Evolutionary conservation across 2,113 vertebrate species (phyloP), one percentile per base, ranked within the genome.

Genomic region (Opisthocomus hoazin): DNA sequence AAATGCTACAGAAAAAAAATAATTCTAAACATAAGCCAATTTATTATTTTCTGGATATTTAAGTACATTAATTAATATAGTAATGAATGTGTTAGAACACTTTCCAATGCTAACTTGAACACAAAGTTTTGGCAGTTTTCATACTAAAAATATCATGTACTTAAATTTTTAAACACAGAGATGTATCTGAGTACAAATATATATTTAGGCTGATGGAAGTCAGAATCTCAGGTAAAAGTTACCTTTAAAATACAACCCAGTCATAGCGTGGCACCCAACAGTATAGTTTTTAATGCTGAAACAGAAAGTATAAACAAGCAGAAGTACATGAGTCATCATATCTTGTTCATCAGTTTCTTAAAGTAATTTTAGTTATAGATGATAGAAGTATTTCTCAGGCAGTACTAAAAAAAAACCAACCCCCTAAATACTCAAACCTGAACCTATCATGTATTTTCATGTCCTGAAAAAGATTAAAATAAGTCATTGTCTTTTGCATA

Each of bases 401-500:
- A 90, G 30, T 65, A 27, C 2, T 61, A 51, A 14, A 54, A 68
- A 76, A 5, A 9, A 9, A 0, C 2, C 2, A 9, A 9, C 0
- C 2, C 2, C 1, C 9, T 39, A 60, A 75, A 71, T 26, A 30
- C 15, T 4, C 5, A 48, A 73, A 30, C 3, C 17, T 58, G 78
- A 91, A 57, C 21, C 8, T 10, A 4, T 22, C 4, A 11, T 32
- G 5, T 43, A 36, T 51, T 84, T 89, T 89, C 69, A 48, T 26
- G 3, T 64, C 23, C 45, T 46, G 22, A 45, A 87, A 50, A 18
- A 61, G 9, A 84, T 58, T 27, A 4, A 83, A 86, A 94, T 21
- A 1, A 36, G n/a, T 54, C 6, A 13, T 11, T 50, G 16, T 17
- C 13, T 50, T 88, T 27, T 17, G 11, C 12, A 36, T 53, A 51